phyloP scores from a whole-genome alignment of 2,888 invertebrate genomes.

The Patella caerulea region DNA sequence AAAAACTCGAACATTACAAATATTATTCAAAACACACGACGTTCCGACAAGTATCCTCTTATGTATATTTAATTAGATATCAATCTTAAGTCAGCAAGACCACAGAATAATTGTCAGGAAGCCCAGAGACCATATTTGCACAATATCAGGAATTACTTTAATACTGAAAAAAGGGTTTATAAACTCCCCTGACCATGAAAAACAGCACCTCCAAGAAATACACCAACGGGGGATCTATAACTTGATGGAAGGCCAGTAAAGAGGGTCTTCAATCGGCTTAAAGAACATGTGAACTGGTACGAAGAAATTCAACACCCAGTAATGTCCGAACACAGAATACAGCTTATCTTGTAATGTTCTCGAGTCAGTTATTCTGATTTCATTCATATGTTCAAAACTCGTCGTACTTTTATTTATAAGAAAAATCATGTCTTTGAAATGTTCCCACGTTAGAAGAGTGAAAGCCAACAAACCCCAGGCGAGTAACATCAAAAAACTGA shows the following conservation, averaged over 20 bases:
- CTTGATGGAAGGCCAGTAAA: constrained; percentile 49
- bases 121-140: too few species aligned
- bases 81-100: too few species aligned
- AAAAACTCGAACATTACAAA: too few species aligned
- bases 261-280: constrained; percentile 52
- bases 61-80: too few species aligned
- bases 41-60: too few species aligned
- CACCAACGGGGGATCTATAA: not conserved
- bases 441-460: constrained; percentile 40
- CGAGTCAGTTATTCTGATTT: constrained; percentile 49
- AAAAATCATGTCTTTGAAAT: constrained; percentile 41
- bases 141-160: too few species aligned
- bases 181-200: too few species aligned
- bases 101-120: too few species aligned
- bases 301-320: constrained; percentile 60
- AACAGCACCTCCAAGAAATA: too few species aligned
- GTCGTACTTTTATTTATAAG: constrained; percentile 50
- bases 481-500: constrained; percentile 42
- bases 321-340: constrained; percentile 55
- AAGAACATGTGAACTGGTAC: constrained; percentile 54
- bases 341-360: constrained; percentile 40
- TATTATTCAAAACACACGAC: too few species aligned
- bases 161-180: too few species aligned
- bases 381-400: constrained; percentile 55
- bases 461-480: constrained; percentile 52